Evolutionary conservation across 1,140 invertebrate species (phyloP), one percentile per base, ranked within the genome.

Genomic region (Drosophila elegans): DNA sequence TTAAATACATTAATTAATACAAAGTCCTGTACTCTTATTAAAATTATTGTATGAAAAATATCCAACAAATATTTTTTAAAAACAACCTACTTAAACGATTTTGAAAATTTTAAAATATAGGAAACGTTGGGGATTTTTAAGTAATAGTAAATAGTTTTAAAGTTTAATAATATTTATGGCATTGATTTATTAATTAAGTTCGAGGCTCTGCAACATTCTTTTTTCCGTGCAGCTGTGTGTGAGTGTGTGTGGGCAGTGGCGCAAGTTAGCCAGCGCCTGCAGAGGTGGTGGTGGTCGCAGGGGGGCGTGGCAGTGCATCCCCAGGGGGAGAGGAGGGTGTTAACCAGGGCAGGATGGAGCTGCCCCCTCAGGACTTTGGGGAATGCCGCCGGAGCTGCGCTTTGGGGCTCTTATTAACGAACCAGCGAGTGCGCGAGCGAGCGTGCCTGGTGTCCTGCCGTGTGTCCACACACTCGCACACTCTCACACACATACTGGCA

Each of bases 341-440:
- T 52, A 57, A 13, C n/a, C 44, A 9, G 32, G 38, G 55, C 16
- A 59, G 45, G 48, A 38, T n/a, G 29, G 51, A 32, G 36, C 60
- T 48, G 34, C 25, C 32, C 51, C 32, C 45, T 38, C 13, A 32
- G 56, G 76, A 29, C 45, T 32, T 16, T n/a, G 59, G 36, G 44
- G 42, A 38, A 27, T 71, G 45, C 16, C 21, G 62, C 38, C 46
- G 73, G 57, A 41, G 51, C 42, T 39, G 63, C 13, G 69, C 74
- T 72, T 53, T 81, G 82, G 74, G 79, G 84, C 83, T 86, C 79
- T 88, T 86, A 86, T 86, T 86, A 86, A 88, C 83, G 83, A 86
- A 86, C 83, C 83, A 86, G 83, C 79, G 80, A 82, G 64, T 68
- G 80, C 80, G 80, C 69, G 75, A 81, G 73, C 78, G 78, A 88